phyloP scores from a whole-genome alignment of 2,113 vertebrate genomes.

The Stegostoma tigrinum region DNA sequence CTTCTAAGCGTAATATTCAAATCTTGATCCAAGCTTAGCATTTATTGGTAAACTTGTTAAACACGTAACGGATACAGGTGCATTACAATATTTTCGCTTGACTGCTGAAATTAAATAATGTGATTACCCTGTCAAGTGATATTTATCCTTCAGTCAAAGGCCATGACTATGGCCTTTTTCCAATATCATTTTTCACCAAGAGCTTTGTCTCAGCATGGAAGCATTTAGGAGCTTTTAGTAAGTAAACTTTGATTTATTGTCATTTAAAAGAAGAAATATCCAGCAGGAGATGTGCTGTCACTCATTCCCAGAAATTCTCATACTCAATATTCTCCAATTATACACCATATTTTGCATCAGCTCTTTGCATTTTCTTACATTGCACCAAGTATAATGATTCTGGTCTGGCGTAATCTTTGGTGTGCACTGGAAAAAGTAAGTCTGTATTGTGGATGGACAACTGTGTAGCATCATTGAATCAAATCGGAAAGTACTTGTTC shows the following conservation, averaged over 20 bases:
- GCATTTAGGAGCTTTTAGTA: background rate
- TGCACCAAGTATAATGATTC: background rate
- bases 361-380: too few relatives aligned
- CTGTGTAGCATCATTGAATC: background rate
- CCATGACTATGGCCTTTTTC: background rate
- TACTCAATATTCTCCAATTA: background rate
- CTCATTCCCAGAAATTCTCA: background rate
- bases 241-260: background rate
- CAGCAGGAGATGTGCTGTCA: background rate
- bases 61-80: background rate
- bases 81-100: background rate
- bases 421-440: background rate
- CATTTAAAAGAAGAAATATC: background rate
- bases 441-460: background rate
- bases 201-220: background rate
- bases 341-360: background rate
- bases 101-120: background rate
- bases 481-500: background rate
- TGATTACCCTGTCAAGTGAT: background rate
- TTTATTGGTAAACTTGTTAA: conserved; percentile 17
- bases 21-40: background rate
- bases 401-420: background rate
- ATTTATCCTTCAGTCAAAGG: conserved; percentile 7
- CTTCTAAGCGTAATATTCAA: too few relatives aligned
- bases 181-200: background rate